Conservation (phyloP, 2,113 vertebrate genomes). For the Ramphastos sulfuratus region DNA sequence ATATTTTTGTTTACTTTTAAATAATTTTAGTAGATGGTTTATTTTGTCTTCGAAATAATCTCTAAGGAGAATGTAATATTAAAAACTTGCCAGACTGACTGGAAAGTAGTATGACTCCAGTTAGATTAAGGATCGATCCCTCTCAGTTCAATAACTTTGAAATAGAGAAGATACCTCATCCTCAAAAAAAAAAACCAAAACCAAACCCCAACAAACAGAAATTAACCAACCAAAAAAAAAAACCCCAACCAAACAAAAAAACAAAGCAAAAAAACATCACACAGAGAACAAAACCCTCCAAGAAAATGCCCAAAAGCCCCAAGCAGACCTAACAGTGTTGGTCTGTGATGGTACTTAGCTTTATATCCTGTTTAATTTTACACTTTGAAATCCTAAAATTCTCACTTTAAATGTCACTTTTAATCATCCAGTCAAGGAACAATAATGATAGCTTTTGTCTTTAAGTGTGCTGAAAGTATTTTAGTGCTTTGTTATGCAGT, state of each 20-base stretch:
- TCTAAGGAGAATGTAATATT: background rate
- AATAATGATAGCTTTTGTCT: background rate
- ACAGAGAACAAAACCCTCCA: background rate
- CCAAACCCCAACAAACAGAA: background rate
- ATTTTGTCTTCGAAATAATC: background rate
- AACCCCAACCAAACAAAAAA: background rate
- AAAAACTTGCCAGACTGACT: background rate
- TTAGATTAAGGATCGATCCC: background rate
- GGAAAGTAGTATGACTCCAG: background rate
- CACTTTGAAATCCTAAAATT: background rate
- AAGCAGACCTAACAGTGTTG: background rate
- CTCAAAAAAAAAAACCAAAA: background rate
- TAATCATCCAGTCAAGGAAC: background rate
- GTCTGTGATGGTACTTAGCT: background rate
- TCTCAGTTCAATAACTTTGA: background rate
- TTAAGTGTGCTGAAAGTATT: background rate
- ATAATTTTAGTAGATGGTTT: background rate
- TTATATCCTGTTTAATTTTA: background rate
- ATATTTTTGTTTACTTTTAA: background rate
- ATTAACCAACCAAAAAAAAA: background rate
- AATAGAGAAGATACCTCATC: background rate
- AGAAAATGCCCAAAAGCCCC: accelerated
- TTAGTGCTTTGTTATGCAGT: background rate
- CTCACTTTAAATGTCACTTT: background rate
- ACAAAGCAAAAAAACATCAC: too few species aligned